A percentile compares a stretch with the other conserved stretches of the same genome.
These are phyloP conservation scores for Urocitellus parryii DNA, from an alignment of 2,113 vertebrate species.

Conservation along the genomic window DNA sequence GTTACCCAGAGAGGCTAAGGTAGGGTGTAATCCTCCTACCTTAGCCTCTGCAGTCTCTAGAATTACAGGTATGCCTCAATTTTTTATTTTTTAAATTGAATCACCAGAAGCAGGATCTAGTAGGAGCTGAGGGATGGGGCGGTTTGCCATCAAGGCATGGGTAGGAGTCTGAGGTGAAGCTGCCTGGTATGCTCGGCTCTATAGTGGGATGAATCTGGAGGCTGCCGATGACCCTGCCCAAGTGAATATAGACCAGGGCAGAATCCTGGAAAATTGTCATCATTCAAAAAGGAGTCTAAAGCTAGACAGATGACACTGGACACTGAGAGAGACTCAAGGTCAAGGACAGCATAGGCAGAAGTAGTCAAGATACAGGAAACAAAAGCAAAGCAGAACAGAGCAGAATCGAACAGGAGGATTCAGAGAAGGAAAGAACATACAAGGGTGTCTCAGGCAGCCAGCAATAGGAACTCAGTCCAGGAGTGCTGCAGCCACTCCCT, in stretches of 20 bases:
- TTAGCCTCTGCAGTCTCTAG: too few relatives aligned
- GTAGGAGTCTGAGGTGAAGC: rapidly evolving
- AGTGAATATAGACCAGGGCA: neutral
- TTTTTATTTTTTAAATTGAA: neutral
- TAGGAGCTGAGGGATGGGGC: rapidly evolving
- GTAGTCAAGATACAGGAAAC: neutral
- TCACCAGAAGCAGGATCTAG: neutral
- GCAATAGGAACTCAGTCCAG: neutral
- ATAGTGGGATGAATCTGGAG: neutral
- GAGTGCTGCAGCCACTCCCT: too few relatives aligned
- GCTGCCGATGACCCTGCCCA: neutral
- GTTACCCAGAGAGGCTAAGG: too few relatives aligned
- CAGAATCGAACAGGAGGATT: neutral
- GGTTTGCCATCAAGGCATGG: rapidly evolving
- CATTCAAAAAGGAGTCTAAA: neutral
- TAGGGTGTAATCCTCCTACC: too few relatives aligned
- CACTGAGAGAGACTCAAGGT: neutral
- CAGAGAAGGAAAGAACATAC: neutral
- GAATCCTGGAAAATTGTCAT: neutral
- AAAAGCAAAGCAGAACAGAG: neutral
- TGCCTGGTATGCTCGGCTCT: neutral
- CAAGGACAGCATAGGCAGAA: neutral
- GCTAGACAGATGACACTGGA: neutral
- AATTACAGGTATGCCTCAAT: too few relatives aligned
- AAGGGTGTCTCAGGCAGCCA: rapidly evolving